Percentiles rank a stretch among this genome's conserved stretches.
Conservation (phyloP, 2,113 vertebrate genomes). For the Apodemus speciosus region DNA sequence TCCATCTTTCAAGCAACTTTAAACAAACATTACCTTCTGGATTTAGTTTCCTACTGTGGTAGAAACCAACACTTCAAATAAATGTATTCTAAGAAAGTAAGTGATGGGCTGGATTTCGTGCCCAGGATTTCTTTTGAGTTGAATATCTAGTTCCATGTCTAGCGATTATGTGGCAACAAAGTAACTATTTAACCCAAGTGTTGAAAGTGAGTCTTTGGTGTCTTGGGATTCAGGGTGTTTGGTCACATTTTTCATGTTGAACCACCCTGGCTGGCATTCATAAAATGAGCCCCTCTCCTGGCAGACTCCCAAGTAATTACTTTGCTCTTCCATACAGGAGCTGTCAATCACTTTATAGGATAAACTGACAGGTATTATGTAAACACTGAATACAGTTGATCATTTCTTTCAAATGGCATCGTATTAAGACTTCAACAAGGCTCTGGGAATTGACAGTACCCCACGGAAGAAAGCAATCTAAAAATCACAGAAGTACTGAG, state of each 20-base stretch:
- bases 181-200: slow-evolving; percentile 29
- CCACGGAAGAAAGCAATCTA: slow-evolving; percentile 51
- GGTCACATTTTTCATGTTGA: not conserved
- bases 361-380: slow-evolving; percentile 59
- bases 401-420: slow-evolving; percentile 57
- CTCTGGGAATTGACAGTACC: slow-evolving; percentile 27
- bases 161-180: slow-evolving; percentile 22
- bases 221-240: not conserved
- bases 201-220: not conserved
- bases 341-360: slow-evolving; percentile 39
- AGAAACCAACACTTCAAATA: slow-evolving; percentile 8
- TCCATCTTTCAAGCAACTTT: not conserved
- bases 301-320: not conserved
- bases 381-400: slow-evolving; percentile 55
- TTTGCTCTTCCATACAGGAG: not conserved
- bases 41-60: not conserved
- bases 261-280: not conserved
- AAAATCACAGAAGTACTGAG: slow-evolving; percentile 37
- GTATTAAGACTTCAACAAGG: slow-evolving; percentile 50
- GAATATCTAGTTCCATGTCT: slow-evolving; percentile 31
- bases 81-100: not conserved
- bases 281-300: not conserved
- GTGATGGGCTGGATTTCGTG: not conserved
- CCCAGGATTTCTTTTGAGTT: slow-evolving; percentile 35
- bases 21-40: slow-evolving; percentile 16